phyloP scores from a whole-genome alignment of 2,888 invertebrate genomes.

The Rhimphoctona megacephalus region DNA sequence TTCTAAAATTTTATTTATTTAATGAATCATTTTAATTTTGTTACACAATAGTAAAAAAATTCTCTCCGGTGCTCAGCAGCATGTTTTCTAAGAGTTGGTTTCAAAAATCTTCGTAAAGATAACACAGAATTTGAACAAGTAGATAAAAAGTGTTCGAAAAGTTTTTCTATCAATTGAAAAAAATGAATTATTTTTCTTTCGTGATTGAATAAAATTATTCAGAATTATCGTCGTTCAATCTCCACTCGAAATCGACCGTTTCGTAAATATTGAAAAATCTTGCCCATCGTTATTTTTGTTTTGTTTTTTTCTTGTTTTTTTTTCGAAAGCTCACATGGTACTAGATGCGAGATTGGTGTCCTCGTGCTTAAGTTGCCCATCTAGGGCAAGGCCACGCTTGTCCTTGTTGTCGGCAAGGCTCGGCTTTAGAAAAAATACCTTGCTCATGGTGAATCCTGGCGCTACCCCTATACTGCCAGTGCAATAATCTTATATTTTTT shows the following conservation, averaged over 20 bases:
- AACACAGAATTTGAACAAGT: not conserved
- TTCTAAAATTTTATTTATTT: no score
- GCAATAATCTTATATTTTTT: slow-evolving; percentile 83
- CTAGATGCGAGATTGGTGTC: slow-evolving; percentile 95
- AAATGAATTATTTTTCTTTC: not conserved
- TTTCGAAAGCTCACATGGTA: slow-evolving; percentile 90
- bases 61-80: no score
- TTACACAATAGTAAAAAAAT: no score
- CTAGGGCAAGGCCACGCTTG: slow-evolving; percentile 93
- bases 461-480: slow-evolving; percentile 91
- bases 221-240: slow-evolving; percentile 70
- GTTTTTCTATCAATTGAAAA: not conserved
- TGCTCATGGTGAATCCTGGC: slow-evolving; percentile 94
- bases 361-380: slow-evolving; percentile 95
- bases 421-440: slow-evolving; percentile 92
- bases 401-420: slow-evolving; percentile 93
- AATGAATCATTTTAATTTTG: no score
- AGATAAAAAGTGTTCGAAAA: not conserved
- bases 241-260: slow-evolving; percentile 68
- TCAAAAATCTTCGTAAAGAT: no score
- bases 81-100: no score
- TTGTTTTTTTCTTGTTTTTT: slow-evolving; percentile 48
- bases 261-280: slow-evolving; percentile 65
- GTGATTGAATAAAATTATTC: not conserved
- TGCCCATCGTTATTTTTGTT: slow-evolving; percentile 70